These are phyloP conservation scores for Xestia c-nigrum DNA, from an alignment of 2,888 invertebrate species.

Conservation along the genomic window DNA sequence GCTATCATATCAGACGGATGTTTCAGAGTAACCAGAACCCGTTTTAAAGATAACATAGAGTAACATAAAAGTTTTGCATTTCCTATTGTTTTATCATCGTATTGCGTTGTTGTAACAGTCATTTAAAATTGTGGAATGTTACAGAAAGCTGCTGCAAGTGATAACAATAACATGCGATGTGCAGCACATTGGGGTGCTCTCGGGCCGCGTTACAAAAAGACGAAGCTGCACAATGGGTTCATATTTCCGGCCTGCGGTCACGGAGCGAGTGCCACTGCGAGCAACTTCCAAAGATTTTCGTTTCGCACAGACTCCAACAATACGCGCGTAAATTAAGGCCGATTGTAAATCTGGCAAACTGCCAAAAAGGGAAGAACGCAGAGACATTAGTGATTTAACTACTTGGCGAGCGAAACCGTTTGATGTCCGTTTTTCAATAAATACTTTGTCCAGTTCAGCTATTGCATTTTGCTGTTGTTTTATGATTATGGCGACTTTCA, in stretches of 20 bases:
- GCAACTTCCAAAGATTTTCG: conserved; percentile 76
- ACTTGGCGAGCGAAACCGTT: conserved; percentile 65
- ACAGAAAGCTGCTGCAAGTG: conserved; percentile 53
- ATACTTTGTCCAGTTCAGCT: conserved; percentile 26
- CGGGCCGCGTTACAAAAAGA: conserved; percentile 77
- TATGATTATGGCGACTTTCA: neutral
- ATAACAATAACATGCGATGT: conserved; percentile 61
- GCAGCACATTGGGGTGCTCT: conserved; percentile 69
- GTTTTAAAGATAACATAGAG: conserved; percentile 63
- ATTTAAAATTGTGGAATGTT: conserved; percentile 45
- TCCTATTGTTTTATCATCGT: conserved; percentile 28
- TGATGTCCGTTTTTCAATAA: conserved; percentile 59
- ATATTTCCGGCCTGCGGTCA: conserved; percentile 82
- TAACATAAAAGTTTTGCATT: conserved; percentile 30
- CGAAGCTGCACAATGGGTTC: conserved; percentile 81
- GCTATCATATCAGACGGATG: conserved; percentile 65
- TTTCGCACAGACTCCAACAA: conserved; percentile 72
- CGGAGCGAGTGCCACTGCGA: conserved; percentile 72
- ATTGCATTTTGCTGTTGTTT: conserved; percentile 43
- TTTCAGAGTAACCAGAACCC: conserved; percentile 59
- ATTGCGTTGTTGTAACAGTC: conserved; percentile 6
- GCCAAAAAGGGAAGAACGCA: conserved; percentile 75
- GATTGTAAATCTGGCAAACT: conserved; percentile 77
- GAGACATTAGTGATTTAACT: conserved; percentile 77
- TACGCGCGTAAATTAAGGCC: conserved; percentile 78